These are phyloP conservation scores for Kudoa iwatai DNA, from an alignment of 30 jellyfish, hydroid and myxozoan species.

Conservation along the genomic window DNA sequence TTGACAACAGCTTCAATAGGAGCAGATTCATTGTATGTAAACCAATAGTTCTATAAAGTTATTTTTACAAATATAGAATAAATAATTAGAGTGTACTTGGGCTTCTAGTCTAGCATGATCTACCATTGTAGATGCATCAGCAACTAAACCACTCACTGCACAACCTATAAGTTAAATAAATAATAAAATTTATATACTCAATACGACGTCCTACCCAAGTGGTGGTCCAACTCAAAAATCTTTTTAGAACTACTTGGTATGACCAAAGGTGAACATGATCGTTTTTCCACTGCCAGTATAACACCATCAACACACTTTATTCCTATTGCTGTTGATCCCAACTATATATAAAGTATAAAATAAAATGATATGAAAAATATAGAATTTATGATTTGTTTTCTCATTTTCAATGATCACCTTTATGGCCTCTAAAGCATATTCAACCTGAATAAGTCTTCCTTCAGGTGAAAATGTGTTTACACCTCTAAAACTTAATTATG, in stretches of 20 bases:
- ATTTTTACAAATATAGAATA: neutral
- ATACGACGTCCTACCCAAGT: too few relatives aligned
- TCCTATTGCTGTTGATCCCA: constrained; percentile 96
- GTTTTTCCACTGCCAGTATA: constrained; percentile 79
- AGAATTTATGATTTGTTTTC: too few relatives aligned
- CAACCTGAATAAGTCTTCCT: constrained; percentile 98
- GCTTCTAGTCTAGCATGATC: constrained; percentile 92
- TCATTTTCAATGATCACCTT: too few relatives aligned
- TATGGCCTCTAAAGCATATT: constrained; percentile 91
- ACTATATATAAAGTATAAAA: constrained; percentile 7
- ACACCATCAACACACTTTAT: constrained; percentile 80
- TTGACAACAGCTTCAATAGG: constrained; percentile 72
- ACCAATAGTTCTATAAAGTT: constrained; percentile 67
- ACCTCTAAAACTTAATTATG: constrained; percentile 15
- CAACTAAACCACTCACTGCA: constrained; percentile 97
- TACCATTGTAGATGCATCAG: constrained; percentile 88
- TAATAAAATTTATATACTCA: too few relatives aligned
- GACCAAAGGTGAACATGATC: constrained; percentile 61
- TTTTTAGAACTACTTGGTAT: constrained; percentile 76
- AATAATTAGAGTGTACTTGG: too few relatives aligned
- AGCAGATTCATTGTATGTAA: constrained; percentile 73
- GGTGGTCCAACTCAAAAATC: constrained; percentile 51
- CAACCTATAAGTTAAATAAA: constrained; percentile 10
- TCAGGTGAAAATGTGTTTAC: constrained; percentile 87
- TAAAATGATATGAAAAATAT: too few relatives aligned